These are phyloP conservation scores for Rapana venosa DNA, from an alignment of 2,888 invertebrate genomes.

Conservation along the genomic window DNA sequence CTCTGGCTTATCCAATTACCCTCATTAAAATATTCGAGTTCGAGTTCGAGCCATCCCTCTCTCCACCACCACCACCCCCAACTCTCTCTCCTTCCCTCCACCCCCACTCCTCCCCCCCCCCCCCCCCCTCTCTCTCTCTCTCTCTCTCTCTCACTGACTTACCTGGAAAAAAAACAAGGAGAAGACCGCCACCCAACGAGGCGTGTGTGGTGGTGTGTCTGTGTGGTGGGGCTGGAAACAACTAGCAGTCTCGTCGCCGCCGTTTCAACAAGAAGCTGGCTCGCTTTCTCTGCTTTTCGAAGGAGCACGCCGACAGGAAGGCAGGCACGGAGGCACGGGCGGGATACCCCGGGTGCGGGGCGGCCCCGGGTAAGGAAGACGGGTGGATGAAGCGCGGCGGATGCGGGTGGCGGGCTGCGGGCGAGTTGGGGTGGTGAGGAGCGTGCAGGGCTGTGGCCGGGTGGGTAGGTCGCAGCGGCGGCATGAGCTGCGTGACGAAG, in stretches of 20 bases:
- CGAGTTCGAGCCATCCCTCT: neutral
- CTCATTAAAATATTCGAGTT: no score
- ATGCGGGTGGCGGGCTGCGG: neutral
- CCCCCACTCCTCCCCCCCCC: neutral
- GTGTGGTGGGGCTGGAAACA: neutral
- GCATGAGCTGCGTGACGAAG: conserved; percentile 58
- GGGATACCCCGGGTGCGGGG: neutral
- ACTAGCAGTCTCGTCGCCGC: conserved; percentile 46
- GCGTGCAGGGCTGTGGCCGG: neutral
- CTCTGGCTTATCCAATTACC: neutral
- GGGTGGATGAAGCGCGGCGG: neutral
- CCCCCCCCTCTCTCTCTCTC: neutral
- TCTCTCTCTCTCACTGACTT: neutral
- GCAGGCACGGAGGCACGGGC: neutral
- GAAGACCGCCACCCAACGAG: neutral
- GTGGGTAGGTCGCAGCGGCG: conserved; percentile 19
- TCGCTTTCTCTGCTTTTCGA: conserved; percentile 55
- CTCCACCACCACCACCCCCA: neutral
- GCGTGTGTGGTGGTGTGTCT: neutral
- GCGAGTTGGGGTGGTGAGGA: neutral
- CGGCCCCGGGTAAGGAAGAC: neutral
- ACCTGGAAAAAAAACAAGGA: neutral
- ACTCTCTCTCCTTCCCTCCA: neutral
- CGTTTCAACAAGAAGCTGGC: conserved; percentile 54
- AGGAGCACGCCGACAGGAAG: conserved; percentile 43